Evolutionary conservation across 2,888 invertebrate genomes (phyloP).

Genomic region (Latheticus oryzae): DNA sequence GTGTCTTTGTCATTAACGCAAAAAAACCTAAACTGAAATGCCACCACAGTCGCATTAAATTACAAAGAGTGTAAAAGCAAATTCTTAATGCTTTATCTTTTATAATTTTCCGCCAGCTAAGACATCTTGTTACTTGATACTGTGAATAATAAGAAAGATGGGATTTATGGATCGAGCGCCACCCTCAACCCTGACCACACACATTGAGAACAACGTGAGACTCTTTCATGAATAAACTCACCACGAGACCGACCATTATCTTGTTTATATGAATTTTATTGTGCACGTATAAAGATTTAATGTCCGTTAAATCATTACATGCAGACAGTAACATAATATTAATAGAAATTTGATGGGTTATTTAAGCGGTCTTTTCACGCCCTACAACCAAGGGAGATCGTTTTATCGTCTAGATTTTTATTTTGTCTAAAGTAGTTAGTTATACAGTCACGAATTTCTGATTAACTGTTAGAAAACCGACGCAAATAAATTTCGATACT

Average conservation of each 20-base stretch:
- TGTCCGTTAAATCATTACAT: constrained; percentile 43
- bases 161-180: constrained; percentile 28
- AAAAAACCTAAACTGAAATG: no score
- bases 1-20: no score
- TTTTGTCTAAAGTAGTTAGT: constrained; percentile 18
- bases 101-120: constrained; percentile 24
- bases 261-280: constrained; percentile 42
- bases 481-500: constrained; percentile 36
- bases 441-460: constrained; percentile 35
- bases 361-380: constrained; percentile 39
- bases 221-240: constrained; percentile 31
- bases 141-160: constrained; percentile 37
- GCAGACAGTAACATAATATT: constrained; percentile 40
- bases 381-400: constrained; percentile 18
- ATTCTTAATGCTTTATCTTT: constrained; percentile 36
- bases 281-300: constrained; percentile 43
- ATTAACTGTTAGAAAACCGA: constrained; percentile 38
- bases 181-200: constrained; percentile 41
- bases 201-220: constrained; percentile 33
- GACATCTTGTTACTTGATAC: constrained; percentile 36
- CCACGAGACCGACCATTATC: constrained; percentile 31
- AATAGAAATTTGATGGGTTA: constrained; percentile 42
- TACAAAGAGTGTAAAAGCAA: constrained; percentile 27
- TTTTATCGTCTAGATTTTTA: constrained; percentile 20
- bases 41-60: constrained; percentile 11